phyloP scores from a whole-genome alignment of 2,113 vertebrate species.

The Beaufortia kweichowensis region DNA sequence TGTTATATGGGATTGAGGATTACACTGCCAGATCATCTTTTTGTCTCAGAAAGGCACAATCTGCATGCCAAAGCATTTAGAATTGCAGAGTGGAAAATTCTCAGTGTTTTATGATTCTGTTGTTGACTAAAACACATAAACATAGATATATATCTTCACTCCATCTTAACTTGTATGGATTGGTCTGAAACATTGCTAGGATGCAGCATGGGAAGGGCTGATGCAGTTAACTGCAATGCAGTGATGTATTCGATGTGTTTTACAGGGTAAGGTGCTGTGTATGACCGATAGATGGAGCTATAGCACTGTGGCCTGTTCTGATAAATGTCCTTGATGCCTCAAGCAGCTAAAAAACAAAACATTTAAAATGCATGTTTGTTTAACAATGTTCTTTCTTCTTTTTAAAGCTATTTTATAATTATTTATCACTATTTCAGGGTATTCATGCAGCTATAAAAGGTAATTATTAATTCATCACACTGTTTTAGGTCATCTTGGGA shows the following conservation, averaged over 20 bases:
- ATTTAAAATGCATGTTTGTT: slow-evolving; percentile 44
- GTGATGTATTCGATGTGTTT: not conserved
- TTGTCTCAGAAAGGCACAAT: not conserved
- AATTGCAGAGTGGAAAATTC: no score
- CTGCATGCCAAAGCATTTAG: not conserved
- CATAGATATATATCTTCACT: not conserved
- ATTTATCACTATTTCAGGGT: no score
- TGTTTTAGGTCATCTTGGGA: not conserved
- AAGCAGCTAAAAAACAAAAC: slow-evolving; percentile 1
- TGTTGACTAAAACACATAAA: no score
- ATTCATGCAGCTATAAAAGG: not conserved
- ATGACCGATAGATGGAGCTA: slow-evolving; percentile 9
- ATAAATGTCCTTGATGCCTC: not conserved
- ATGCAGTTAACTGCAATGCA: slow-evolving; percentile 45
- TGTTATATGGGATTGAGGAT: not conserved
- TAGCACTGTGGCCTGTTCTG: not conserved
- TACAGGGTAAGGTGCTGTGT: not conserved
- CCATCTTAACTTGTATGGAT: not conserved
- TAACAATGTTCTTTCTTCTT: not conserved
- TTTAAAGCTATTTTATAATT: not conserved
- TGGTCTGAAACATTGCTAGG: slow-evolving; percentile 26
- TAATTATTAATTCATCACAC: no score
- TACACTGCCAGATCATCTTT: not conserved
- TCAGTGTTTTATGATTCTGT: not conserved
- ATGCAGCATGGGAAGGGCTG: not conserved